Base-by-base conservation (phyloP, 2,888 invertebrate genomes). In the Lycophotia porphyrea region DNA sequence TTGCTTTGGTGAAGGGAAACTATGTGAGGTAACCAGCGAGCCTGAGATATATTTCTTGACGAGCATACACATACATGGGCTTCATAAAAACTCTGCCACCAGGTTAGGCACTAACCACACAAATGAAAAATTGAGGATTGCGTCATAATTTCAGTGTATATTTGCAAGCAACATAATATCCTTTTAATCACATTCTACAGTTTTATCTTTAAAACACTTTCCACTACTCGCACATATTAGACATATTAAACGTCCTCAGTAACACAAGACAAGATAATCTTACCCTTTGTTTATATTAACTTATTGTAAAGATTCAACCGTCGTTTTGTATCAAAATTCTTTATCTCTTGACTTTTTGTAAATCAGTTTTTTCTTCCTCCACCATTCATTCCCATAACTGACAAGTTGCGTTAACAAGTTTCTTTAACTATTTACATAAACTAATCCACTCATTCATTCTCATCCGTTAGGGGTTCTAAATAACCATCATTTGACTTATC, bases 381-480 rank as follows among this genome's bases (percentile, higher is more conserved):
- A 72, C 63, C 47, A 74, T 80, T 21, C 5, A 77, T 78, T 39
- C 69, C 64, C 68, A 71, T 74, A 60, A 65, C 64, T 69, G 44
- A 49, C 82, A 77, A 65, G 67, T 58, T 15, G 13, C 42, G 44
- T 36, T 81, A 78, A 83, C 74, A 79, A 76, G 82, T 85, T 81
- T 65, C 73, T 34, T 75, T 49, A 1, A 70, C 52, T 81, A 76
- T 78, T 84, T 70, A 75, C 76, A 80, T 78, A 75, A 61, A 76
- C 78, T 88, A 87, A 88, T 87, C 85, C 81, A 82, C 58, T 39
- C 75, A 83, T 88, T 83, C 86, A 86, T 39, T 5, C 65, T 76
- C 61, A 76, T 80, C 82, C 80, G 87, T 88, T 88, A 79, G 72
- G 80, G 83, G 80, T 79, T 7, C 75, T 78, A 85, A 78, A 82